These are phyloP conservation scores for Melitaea athalia DNA, from an alignment of 2,888 invertebrate genomes.

Conservation along the genomic window DNA sequence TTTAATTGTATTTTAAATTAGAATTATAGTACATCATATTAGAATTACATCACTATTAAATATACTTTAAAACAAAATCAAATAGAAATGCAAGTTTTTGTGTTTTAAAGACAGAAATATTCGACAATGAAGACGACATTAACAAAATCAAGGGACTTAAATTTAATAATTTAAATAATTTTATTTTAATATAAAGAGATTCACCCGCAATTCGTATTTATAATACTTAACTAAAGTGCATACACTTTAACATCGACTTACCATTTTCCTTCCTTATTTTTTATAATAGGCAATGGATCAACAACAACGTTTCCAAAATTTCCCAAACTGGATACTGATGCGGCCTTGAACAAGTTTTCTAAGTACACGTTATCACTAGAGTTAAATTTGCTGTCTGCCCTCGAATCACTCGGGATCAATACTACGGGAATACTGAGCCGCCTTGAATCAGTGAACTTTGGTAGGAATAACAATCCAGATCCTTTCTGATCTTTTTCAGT, in stretches of 20 bases:
- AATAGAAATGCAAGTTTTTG: too few species aligned
- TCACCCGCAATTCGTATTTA: too few species aligned
- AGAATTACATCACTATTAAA: too few species aligned
- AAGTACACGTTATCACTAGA: constrained; percentile 70
- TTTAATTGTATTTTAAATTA: too few species aligned
- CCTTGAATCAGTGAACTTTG: constrained; percentile 64
- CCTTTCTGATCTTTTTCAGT: constrained; percentile 52
- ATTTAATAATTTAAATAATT: neutral
- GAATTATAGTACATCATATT: too few species aligned
- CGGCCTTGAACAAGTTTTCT: constrained; percentile 74
- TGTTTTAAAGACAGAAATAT: too few species aligned
- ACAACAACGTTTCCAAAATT: constrained; percentile 71
- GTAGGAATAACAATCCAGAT: constrained; percentile 63
- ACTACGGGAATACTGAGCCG: constrained; percentile 74
- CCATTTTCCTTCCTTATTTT: constrained; percentile 79
- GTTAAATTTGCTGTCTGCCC: constrained; percentile 67
- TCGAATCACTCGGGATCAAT: constrained; percentile 63
- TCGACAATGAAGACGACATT: too few species aligned
- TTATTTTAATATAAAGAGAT: too few species aligned
- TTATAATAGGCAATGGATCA: constrained; percentile 75
- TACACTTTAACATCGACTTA: too few species aligned
- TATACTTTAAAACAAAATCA: too few species aligned
- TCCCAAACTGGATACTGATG: constrained; percentile 73
- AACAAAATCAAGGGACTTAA: too few species aligned
- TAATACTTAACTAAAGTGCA: too few species aligned